Base-by-base conservation (phyloP, 1,140 invertebrate species). In the Lepidurus packardi region DNA sequence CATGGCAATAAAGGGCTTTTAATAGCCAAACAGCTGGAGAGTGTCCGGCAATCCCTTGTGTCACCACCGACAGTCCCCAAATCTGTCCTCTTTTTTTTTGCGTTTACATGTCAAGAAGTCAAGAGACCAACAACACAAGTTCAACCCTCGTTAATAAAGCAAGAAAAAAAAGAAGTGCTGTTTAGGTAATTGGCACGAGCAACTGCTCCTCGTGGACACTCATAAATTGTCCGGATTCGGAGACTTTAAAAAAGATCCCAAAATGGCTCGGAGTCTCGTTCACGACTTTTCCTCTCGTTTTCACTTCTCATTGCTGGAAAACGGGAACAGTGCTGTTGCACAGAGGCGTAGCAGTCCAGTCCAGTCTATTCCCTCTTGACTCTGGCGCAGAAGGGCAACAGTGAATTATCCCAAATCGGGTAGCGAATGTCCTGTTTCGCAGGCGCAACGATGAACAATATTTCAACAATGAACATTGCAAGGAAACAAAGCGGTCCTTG, bases 181-280 rank as follows among this genome's bases (percentile, higher is more conserved):
- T 65, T 65, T 65, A 65, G 53, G 53, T 65, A 65, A 65, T 21
- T 65, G 53, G 53, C 53, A 65, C n/a, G 16, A 65, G 53, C 53
- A 65, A 65, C 53, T 65, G 53, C 53, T 65, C 4, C 53, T 65
- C 53, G 21, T n/a, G 53, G 53, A 65, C 53, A 65, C 53, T 4
- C 53, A 65, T 65, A 65, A 65, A 65, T 21, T 65, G 53, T 65
- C 53, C 53, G 6, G 53, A 65, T 65, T 65, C 21, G 53, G 53
- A 13, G 21, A 21, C 6, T 13, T n/a, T 65, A 65, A 65, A 65
- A 65, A 7, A 65, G 53, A 7, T 13, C 34, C 34, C 16, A 65
- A n/a, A 65, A 65, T 21, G 7, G 53, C 13, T 65, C 53, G 53
- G n/a, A 21, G n/a, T 65, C 53, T 65, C 53, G 53, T 21, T 65